Percentiles rank a stretch among this genome's conserved stretches.
These are phyloP conservation scores for Drosophila grimshawi DNA, from an alignment of 1,140 invertebrate genomes.

Conservation along the genomic window DNA sequence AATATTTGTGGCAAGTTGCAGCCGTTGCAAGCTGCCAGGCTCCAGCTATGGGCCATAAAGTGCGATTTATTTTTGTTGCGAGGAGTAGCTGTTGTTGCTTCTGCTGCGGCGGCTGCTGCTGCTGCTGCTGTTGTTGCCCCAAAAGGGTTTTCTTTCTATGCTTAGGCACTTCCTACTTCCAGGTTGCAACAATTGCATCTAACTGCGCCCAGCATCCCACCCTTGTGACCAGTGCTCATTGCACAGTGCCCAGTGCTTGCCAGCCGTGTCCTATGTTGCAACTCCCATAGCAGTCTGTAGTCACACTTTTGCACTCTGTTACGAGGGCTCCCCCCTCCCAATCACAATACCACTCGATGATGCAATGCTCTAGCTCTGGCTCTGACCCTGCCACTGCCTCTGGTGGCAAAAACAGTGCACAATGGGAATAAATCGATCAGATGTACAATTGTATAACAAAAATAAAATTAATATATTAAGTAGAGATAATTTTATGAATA, in stretches of 20 bases:
- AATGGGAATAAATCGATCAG: slow-evolving; percentile 8
- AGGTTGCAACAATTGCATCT: slow-evolving; percentile 49
- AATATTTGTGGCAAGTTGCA: slow-evolving; percentile 78
- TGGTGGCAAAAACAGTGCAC: slow-evolving; percentile 32
- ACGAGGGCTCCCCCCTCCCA: slow-evolving; percentile 42
- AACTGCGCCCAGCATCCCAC: slow-evolving; percentile 10
- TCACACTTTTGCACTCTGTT: slow-evolving; percentile 67
- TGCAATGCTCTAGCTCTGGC: slow-evolving; percentile 58
- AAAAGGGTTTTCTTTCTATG: slow-evolving; percentile 59
- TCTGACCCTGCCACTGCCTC: slow-evolving; percentile 52
- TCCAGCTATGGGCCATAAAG: slow-evolving; percentile 63
- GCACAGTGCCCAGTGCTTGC: slow-evolving; percentile 2
- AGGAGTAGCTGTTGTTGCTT: slow-evolving; percentile 38
- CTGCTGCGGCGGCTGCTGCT: neutral
- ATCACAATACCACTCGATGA: slow-evolving; percentile 72
- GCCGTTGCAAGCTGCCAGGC: slow-evolving; percentile 22
- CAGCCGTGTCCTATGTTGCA: slow-evolving; percentile 21
- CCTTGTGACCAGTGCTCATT: slow-evolving; percentile 15
- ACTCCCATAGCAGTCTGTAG: slow-evolving; percentile 24
- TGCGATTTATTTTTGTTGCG: slow-evolving; percentile 83
- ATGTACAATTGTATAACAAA: neutral
- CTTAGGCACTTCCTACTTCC: slow-evolving; percentile 74
- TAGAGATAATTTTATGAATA: too few relatives aligned
- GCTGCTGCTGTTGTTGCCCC: slow-evolving; percentile 15
- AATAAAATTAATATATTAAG: too few relatives aligned